Conservation (phyloP, 2,113 vertebrate species). For the Scomber japonicus region DNA sequence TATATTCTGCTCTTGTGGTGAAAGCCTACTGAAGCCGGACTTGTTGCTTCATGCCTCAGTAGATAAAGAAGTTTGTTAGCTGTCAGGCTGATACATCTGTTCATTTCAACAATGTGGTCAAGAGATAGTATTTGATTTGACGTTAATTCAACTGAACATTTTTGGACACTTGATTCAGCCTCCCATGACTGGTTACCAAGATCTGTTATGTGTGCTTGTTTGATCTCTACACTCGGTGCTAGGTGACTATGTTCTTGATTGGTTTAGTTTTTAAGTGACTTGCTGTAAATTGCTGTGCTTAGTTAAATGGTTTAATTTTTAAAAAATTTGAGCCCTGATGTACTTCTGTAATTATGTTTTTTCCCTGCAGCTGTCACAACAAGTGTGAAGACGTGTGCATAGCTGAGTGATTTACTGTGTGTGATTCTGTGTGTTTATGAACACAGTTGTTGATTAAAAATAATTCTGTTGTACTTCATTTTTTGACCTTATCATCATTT, state of each 20-base stretch:
- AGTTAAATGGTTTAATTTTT: constrained; percentile 20
- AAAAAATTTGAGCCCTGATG: neutral
- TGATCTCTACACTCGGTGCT: constrained; percentile 39
- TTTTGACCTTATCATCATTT: constrained; percentile 11
- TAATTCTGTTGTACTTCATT: neutral
- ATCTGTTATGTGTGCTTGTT: constrained; percentile 43
- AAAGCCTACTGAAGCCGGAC: constrained; percentile 43
- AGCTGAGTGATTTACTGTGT: constrained; percentile 38
- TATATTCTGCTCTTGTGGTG: constrained; percentile 42
- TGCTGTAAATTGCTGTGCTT: constrained; percentile 26
- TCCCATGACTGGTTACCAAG: constrained; percentile 42
- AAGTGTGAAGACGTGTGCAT: constrained; percentile 44
- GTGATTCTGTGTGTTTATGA: constrained; percentile 13
- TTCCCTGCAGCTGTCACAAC: constrained; percentile 32
- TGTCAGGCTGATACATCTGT: constrained; percentile 59
- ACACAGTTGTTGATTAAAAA: constrained; percentile 12
- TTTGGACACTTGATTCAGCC: constrained; percentile 18
- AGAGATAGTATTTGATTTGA: constrained; percentile 66
- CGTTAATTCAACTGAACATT: constrained; percentile 58
- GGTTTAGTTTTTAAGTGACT: neutral
- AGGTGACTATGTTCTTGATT: constrained; percentile 1
- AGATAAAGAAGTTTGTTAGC: constrained; percentile 55
- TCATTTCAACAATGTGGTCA: constrained; percentile 50
- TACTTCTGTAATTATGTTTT: constrained; percentile 32
- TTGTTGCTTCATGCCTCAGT: constrained; percentile 53